Base-by-base conservation (phyloP, 2,113 vertebrate genomes). In the Xyrauchen texanus region DNA sequence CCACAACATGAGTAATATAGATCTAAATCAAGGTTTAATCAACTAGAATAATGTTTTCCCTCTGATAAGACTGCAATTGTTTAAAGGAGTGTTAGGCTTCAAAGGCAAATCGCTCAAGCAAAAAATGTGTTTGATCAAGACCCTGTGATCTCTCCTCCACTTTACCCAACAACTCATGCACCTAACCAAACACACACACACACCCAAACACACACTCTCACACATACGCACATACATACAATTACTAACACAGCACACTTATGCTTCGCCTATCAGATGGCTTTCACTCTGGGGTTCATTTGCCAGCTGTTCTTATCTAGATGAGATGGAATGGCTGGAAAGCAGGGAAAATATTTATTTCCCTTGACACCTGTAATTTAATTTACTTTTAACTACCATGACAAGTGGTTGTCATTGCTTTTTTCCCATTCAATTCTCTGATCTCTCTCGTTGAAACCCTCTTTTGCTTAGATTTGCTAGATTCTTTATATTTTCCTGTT, bases 91-190 rank as follows among this genome's bases (percentile, higher is more conserved):
- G 76, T 84, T 81, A 45, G 6, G 78, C 81, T 81, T 83, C 82
- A 84, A 86, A 84, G 81, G 46, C 46, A 67, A 69, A 34, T n/a
- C 45, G 4, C 80, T 81, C 68, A 45, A 80, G 81, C 34, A 62
- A 81, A 81, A 79, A 82, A 84, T 84, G 78, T 83, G 81, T 87
- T 85, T 85, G 72, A 87, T 87, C 84, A 84, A 74, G 68, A 70
- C 76, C 57, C 21, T 79, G 72, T 52, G 76, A 83, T 76, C 73
- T 68, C 67, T 68, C 34, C 34, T 34, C 63, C 44, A 21, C 77
- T 34, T 69, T 42, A 76, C 8, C 55, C 46, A 76, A 76, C 0
- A 52, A 45, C 12, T 21, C 6, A 0, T 11, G 55, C 49, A 69
- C 52, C 63, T 3, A 73, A 69, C 46, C 62, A 44, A 12, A 21